Evolutionary conservation across 2,797 vertebrate genomes (phyloP).

Genomic region (Cheirogaleus major): DNA sequence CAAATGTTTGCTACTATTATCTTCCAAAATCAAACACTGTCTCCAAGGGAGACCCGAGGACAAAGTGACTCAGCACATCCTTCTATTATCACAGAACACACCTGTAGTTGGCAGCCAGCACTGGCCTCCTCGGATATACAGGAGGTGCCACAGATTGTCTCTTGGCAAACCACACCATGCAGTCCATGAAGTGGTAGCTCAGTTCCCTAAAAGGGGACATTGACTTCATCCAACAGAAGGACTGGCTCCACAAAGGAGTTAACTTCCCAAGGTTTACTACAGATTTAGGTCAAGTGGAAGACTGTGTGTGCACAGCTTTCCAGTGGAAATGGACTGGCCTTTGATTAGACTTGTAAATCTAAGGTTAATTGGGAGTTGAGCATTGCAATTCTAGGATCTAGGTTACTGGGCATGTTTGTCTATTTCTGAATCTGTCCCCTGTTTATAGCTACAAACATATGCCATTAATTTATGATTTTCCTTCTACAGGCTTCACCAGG

Average conservation of each 20-base stretch:
- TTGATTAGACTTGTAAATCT: conserved; percentile 59
- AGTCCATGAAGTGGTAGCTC: background rate
- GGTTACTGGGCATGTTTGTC: conserved; percentile 54
- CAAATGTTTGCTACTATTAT: background rate
- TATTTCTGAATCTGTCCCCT: conserved; percentile 68
- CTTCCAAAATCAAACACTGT: background rate
- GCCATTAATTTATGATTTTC: conserved; percentile 56
- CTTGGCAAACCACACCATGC: background rate
- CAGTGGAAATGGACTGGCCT: background rate
- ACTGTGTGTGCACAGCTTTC: background rate
- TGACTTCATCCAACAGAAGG: background rate
- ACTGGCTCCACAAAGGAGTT: background rate
- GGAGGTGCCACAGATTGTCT: background rate
- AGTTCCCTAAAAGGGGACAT: background rate
- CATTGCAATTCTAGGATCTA: conserved; percentile 56
- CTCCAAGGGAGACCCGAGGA: background rate
- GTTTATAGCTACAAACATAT: conserved; percentile 61
- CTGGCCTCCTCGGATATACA: background rate
- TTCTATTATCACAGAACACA: background rate
- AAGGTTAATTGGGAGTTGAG: conserved; percentile 58
- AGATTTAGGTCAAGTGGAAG: conserved; percentile 46
- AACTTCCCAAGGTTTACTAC: background rate
- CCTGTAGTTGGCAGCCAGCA: background rate
- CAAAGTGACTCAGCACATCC: background rate
- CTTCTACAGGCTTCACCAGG: conserved; percentile 56